These are phyloP conservation scores for Pleuronectes platessa DNA, from an alignment of 2,113 vertebrate species.

Conservation along the genomic window DNA sequence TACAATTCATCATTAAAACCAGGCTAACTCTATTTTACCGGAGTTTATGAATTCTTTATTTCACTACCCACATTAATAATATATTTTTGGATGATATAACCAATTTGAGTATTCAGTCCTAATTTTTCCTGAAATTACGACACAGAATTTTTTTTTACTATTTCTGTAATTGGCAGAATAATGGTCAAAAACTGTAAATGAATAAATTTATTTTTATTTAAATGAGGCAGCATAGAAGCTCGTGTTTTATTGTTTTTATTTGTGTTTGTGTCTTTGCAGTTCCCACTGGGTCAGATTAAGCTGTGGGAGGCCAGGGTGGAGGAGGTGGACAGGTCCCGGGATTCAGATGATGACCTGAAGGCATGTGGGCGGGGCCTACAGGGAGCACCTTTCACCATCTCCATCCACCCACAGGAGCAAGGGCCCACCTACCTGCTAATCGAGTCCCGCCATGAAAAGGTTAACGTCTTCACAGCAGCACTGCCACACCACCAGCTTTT, in stretches of 20 bases:
- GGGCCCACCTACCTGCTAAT: slow-evolving; percentile 92
- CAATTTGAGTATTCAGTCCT: too few species aligned
- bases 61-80: not conserved
- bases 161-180: too few species aligned
- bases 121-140: not conserved
- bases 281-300: slow-evolving; percentile 96
- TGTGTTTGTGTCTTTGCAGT: slow-evolving; percentile 76
- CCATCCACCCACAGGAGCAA: slow-evolving; percentile 91
- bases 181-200: too few species aligned
- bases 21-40: not conserved
- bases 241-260: too few species aligned
- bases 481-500: not conserved
- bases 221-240: too few species aligned
- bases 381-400: slow-evolving; percentile 87
- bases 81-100: too few species aligned
- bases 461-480: not conserved
- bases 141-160: too few species aligned
- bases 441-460: slow-evolving; percentile 91
- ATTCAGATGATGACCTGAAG: slow-evolving; percentile 91
- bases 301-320: slow-evolving; percentile 93
- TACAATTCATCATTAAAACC: slow-evolving; percentile 44
- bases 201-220: too few species aligned
- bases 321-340: slow-evolving; percentile 91
- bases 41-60: not conserved
- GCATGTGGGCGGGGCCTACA: slow-evolving; percentile 85